Evolutionary conservation across 1,140 invertebrate genomes (phyloP).

Genomic region (Leptinotarsa undecemlineata): DNA sequence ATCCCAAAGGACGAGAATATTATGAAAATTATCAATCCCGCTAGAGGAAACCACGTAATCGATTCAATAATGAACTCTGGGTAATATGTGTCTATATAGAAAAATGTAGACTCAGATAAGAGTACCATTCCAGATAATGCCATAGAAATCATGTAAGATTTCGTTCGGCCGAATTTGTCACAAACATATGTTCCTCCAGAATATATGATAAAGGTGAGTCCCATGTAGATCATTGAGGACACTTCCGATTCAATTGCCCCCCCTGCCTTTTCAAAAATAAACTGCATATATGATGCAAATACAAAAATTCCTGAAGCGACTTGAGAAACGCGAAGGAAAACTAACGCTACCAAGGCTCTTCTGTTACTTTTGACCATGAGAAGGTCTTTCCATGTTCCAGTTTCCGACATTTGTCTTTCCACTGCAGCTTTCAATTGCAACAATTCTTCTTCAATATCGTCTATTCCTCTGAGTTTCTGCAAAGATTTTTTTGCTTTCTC

Average conservation of each 20-base stretch:
- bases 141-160: constrained; percentile 36
- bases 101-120: constrained; percentile 59
- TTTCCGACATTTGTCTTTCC: constrained; percentile 42
- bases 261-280: constrained; percentile 43
- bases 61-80: constrained; percentile 36
- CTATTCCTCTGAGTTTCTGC: constrained; percentile 30
- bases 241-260: constrained; percentile 43
- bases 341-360: constrained; percentile 34
- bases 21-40: constrained; percentile 43
- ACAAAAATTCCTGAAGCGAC: constrained; percentile 26
- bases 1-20: constrained; percentile 39
- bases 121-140: constrained; percentile 31
- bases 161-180: constrained; percentile 36
- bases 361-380: constrained; percentile 37
- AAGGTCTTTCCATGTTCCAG: constrained; percentile 48
- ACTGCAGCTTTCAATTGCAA: constrained; percentile 33
- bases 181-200: constrained; percentile 62
- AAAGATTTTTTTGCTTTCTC: constrained; percentile 35
- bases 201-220: constrained; percentile 72
- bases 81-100: constrained; percentile 31
- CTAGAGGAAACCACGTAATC: constrained; percentile 42
- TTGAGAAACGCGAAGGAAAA: constrained; percentile 35
- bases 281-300: constrained; percentile 40
- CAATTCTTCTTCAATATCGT: constrained; percentile 41
- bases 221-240: constrained; percentile 48